These are phyloP conservation scores for Anser cygnoides DNA, from an alignment of 2,113 vertebrate genomes.

Conservation along the genomic window DNA sequence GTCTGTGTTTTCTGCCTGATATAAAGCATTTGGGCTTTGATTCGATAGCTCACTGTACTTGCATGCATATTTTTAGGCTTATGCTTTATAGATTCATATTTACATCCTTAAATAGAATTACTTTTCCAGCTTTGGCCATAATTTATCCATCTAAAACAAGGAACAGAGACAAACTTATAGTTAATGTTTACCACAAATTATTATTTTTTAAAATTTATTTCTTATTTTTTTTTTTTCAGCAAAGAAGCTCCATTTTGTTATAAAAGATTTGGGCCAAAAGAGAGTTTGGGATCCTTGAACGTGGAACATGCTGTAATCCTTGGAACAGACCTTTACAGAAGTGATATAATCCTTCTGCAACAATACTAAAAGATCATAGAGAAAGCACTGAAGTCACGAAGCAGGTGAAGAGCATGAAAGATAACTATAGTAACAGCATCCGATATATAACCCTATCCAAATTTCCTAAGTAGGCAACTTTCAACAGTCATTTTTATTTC, in stretches of 20 bases:
- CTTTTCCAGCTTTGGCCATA: not conserved
- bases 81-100: not conserved
- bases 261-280: not conserved
- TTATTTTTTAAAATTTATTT: not conserved
- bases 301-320: not conserved
- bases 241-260: not conserved
- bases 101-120: not conserved
- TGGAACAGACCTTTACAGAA: not conserved
- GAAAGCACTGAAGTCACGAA: not conserved
- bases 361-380: not conserved
- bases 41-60: not conserved
- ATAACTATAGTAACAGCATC: not conserved
- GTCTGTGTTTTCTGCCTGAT: not conserved
- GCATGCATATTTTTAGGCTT: not conserved
- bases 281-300: not conserved
- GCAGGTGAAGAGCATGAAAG: not conserved
- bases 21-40: not conserved
- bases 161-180: not conserved
- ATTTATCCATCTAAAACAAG: not conserved
- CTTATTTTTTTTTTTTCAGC: not conserved
- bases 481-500: not conserved
- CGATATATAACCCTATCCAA: not conserved
- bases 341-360: not conserved
- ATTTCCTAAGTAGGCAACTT: not conserved
- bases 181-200: not conserved